Percentiles rank a stretch among this genome's conserved stretches.
These are phyloP conservation scores for Dermolepida albohirtum DNA, from an alignment of 2,888 invertebrate species.

Conservation along the genomic window DNA sequence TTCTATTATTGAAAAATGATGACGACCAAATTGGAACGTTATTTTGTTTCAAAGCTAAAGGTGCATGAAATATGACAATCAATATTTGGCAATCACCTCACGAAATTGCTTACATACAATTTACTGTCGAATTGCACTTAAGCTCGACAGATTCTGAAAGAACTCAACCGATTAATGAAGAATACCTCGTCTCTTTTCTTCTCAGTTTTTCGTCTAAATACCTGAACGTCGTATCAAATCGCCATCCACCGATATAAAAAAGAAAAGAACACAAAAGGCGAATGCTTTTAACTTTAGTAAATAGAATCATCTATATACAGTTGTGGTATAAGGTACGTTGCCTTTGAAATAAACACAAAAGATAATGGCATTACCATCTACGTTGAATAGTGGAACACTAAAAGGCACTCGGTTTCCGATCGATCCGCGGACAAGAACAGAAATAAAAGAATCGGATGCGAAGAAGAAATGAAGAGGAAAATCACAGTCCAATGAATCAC, in stretches of 20 bases:
- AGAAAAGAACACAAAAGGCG: slow-evolving; percentile 22
- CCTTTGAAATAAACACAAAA: slow-evolving; percentile 34
- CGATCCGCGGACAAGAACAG: slow-evolving; percentile 32
- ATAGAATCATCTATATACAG: slow-evolving; percentile 23
- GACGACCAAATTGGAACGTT: too few relatives aligned
- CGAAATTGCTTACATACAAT: slow-evolving; percentile 5
- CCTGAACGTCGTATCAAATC: slow-evolving; percentile 20
- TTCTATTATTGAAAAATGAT: too few relatives aligned
- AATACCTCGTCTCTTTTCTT: neutral
- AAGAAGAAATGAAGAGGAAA: slow-evolving; percentile 22
- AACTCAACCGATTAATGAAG: slow-evolving; percentile 10
- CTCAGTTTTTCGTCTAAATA: slow-evolving; percentile 6
- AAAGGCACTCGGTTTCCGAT: slow-evolving; percentile 28
- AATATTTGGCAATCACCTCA: too few relatives aligned
- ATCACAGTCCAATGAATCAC: slow-evolving; percentile 28
- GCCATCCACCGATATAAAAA: slow-evolving; percentile 9
- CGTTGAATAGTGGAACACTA: slow-evolving; percentile 28
- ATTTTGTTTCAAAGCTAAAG: too few relatives aligned
- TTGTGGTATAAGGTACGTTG: slow-evolving; percentile 19
- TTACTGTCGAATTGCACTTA: slow-evolving; percentile 13
- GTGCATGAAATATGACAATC: too few relatives aligned
- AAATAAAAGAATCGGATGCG: slow-evolving; percentile 10
- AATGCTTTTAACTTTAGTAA: slow-evolving; percentile 32
- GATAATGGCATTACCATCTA: slow-evolving; percentile 34
- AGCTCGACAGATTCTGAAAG: neutral